phyloP scores from a whole-genome alignment of 1,140 invertebrate genomes.

The Drosophila mauritiana region DNA sequence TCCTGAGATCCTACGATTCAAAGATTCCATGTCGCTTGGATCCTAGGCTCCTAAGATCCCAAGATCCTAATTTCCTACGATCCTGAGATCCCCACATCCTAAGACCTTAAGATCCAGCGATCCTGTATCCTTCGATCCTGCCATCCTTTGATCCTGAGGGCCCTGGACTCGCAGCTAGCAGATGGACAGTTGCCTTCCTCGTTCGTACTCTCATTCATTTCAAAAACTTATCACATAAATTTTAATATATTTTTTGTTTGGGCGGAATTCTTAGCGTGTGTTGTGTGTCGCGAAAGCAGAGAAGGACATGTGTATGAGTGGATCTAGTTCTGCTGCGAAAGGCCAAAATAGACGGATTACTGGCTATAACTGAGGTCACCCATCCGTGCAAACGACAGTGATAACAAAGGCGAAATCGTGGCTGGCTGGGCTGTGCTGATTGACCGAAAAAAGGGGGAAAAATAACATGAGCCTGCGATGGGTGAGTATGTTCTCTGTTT shows the following conservation, averaged over 20 bases:
- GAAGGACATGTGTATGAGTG: conserved; percentile 20
- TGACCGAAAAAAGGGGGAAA: conserved; percentile 22
- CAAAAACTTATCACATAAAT: conserved; percentile 84
- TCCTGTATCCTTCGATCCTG: neutral
- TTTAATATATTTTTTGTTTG: conserved; percentile 71
- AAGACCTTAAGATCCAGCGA: neutral
- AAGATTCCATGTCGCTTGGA: too few relatives aligned
- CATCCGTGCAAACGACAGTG: conserved; percentile 28
- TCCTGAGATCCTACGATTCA: neutral
- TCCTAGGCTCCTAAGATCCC: too few relatives aligned
- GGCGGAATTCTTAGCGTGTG: conserved; percentile 83
- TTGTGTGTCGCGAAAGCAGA: conserved; percentile 57
- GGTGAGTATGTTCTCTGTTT: neutral
- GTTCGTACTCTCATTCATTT: conserved; percentile 28
- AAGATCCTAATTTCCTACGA: too few relatives aligned
- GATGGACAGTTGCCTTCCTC: conserved; percentile 10
- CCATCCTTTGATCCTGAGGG: conserved; percentile 1
- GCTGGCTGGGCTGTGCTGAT: conserved; percentile 32
- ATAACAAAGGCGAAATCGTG: conserved; percentile 25
- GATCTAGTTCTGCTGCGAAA: conserved; percentile 40
- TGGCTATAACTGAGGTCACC: conserved; percentile 23
- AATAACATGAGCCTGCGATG: conserved; percentile 28
- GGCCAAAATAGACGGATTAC: conserved; percentile 40
- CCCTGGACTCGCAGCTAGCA: conserved; percentile 14
- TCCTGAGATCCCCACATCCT: too few relatives aligned